Conservation (phyloP, 2,888 invertebrate species). For the Epiblema foenella region DNA sequence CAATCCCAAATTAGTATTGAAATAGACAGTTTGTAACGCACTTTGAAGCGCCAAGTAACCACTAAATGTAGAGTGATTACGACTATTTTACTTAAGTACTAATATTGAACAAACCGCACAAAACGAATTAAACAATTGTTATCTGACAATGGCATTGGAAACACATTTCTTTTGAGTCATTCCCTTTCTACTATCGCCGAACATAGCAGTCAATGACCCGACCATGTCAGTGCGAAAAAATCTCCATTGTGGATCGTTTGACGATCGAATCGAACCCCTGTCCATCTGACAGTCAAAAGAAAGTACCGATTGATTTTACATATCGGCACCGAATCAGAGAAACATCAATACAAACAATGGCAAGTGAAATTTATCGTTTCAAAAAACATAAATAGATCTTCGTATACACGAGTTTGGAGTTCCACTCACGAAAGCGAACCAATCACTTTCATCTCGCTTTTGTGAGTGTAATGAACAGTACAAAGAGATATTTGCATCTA, state of each 20-base stretch:
- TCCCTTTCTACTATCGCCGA: slow-evolving; percentile 33
- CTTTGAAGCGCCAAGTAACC: slow-evolving; percentile 1
- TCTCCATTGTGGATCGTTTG: slow-evolving; percentile 28
- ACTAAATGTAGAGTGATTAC: not conserved
- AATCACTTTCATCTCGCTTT: slow-evolving; percentile 79
- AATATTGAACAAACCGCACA: slow-evolving; percentile 17
- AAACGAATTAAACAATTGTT: slow-evolving; percentile 25
- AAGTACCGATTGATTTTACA: slow-evolving; percentile 43
- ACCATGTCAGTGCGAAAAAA: slow-evolving; percentile 28
- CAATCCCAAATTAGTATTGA: not conserved
- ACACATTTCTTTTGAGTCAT: slow-evolving; percentile 24
- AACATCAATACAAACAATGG: slow-evolving; percentile 45
- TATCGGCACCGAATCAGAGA: slow-evolving; percentile 39
- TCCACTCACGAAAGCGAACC: slow-evolving; percentile 67
- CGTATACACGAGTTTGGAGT: slow-evolving; percentile 42
- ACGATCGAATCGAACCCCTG: slow-evolving; percentile 18
- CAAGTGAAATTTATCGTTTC: slow-evolving; percentile 43
- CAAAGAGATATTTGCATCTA: slow-evolving; percentile 79
- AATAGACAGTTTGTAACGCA: not conserved
- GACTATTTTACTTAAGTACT: slow-evolving; percentile 11
- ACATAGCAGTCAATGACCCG: slow-evolving; percentile 31
- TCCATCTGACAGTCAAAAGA: slow-evolving; percentile 35
- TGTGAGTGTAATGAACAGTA: slow-evolving; percentile 71
- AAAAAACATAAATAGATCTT: slow-evolving; percentile 43
- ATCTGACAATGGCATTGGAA: slow-evolving; percentile 36